Conservation (phyloP, 1,140 invertebrate species). For the Anastrepha ludens region DNA sequence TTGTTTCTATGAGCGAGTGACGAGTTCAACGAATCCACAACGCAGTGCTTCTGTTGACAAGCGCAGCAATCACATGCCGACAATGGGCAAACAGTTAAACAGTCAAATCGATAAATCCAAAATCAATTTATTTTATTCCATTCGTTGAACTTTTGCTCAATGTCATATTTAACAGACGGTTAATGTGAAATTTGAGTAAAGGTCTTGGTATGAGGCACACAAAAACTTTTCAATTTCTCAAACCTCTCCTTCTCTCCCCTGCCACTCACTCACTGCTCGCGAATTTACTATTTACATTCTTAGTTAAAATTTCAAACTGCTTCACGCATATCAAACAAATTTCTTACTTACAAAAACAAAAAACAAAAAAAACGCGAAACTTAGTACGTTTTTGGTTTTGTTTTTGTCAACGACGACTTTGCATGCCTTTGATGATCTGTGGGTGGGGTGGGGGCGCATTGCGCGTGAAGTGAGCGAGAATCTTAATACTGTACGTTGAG, state of each 20-base stretch:
- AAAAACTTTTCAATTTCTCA: background rate
- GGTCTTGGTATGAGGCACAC: background rate
- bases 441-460: background rate
- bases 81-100: no score
- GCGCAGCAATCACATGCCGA: no score
- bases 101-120: no score
- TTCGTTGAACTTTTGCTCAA: background rate
- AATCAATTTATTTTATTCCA: background rate
- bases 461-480: background rate
- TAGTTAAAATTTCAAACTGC: conserved; percentile 11
- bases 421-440: conserved; percentile 12
- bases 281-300: background rate
- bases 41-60: no score
- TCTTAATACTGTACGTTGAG: no score
- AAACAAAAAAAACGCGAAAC: background rate
- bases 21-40: no score
- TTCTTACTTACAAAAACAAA: background rate
- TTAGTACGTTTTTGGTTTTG: no score
- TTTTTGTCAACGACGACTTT: background rate
- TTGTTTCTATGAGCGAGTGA: no score
- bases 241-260: background rate
- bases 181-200: background rate
- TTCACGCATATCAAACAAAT: background rate
- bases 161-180: background rate
- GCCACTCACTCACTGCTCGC: no score